A percentile compares a stretch with the other conserved stretches of the same genome.
Conservation (phyloP, 1,140 invertebrate genomes). For the Zaprionus gabonicus region DNA sequence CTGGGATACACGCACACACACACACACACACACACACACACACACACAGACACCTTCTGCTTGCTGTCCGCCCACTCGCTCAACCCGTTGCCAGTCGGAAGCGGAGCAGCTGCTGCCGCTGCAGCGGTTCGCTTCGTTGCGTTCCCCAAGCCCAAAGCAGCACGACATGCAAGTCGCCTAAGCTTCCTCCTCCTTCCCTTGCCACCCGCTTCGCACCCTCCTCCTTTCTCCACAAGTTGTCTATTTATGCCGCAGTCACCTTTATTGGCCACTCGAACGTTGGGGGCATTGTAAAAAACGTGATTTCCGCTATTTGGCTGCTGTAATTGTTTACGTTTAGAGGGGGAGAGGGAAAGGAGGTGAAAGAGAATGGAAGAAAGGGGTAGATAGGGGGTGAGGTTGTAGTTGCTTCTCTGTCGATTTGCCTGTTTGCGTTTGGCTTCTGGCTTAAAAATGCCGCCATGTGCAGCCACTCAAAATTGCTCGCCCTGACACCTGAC, state of each 20-base stretch:
- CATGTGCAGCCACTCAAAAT: slow-evolving; percentile 34
- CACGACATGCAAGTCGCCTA: not conserved
- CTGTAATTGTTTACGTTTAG: slow-evolving; percentile 59
- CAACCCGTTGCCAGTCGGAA: slow-evolving; percentile 53
- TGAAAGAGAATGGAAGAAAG: not conserved
- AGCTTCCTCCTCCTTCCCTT: not conserved
- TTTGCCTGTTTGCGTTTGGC: slow-evolving; percentile 25
- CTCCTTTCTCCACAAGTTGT: not conserved
- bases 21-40: slow-evolving; percentile 16
- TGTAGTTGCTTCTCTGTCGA: not conserved
- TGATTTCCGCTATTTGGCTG: slow-evolving; percentile 72
- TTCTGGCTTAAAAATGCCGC: slow-evolving; percentile 39
- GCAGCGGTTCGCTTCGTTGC: slow-evolving; percentile 28
- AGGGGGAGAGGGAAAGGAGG: not conserved
- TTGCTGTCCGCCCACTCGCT: slow-evolving; percentile 17
- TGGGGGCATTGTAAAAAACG: slow-evolving; percentile 66
- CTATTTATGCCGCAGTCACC: slow-evolving; percentile 31
- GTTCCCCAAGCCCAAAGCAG: slow-evolving; percentile 11
- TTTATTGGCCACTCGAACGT: slow-evolving; percentile 61
- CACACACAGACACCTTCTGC: not conserved
- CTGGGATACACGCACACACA: slow-evolving; percentile 7
- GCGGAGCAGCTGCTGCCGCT: slow-evolving; percentile 33
- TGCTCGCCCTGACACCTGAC: slow-evolving; percentile 25
- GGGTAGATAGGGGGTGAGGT: not conserved
- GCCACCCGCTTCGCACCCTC: not conserved